Conservation (phyloP, 2,888 invertebrate species). For the Plebejus melissa region DNA sequence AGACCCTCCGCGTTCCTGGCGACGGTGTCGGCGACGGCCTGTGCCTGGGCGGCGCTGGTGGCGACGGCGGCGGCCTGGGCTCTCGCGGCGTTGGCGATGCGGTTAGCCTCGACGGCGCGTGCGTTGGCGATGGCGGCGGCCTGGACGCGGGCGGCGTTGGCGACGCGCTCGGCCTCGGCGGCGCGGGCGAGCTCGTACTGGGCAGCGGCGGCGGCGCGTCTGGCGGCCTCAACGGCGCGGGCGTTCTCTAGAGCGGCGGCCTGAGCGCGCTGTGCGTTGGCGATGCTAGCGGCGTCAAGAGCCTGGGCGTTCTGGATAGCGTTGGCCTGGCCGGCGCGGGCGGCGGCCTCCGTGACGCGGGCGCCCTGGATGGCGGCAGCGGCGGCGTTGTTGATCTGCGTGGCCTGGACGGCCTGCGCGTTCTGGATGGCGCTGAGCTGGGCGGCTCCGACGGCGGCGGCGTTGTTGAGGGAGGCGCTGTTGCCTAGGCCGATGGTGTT, state of each 20-base stretch:
- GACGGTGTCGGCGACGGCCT: slow-evolving; percentile 59
- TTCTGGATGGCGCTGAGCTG: slow-evolving; percentile 71
- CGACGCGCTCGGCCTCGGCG: slow-evolving; percentile 57
- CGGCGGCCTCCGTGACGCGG: slow-evolving; percentile 63
- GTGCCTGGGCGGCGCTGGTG: slow-evolving; percentile 59
- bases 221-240: slow-evolving; percentile 63
- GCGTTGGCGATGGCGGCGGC: slow-evolving; percentile 68
- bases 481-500: slow-evolving; percentile 43
- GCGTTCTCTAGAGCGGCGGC: slow-evolving; percentile 71
- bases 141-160: slow-evolving; percentile 67
- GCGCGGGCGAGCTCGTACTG: slow-evolving; percentile 56
- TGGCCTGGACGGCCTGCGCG: slow-evolving; percentile 67
- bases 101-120: slow-evolving; percentile 65
- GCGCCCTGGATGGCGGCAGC: slow-evolving; percentile 70
- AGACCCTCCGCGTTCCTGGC: slow-evolving; percentile 57
- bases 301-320: slow-evolving; percentile 70
- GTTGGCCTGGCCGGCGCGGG: slow-evolving; percentile 61
- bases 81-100: slow-evolving; percentile 62
- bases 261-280: slow-evolving; percentile 67
- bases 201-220: slow-evolving; percentile 58
- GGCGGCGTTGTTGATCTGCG: slow-evolving; percentile 66
- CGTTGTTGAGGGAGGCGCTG: slow-evolving; percentile 61
- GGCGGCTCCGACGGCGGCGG: slow-evolving; percentile 65
- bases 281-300: slow-evolving; percentile 63
- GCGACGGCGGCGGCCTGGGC: slow-evolving; percentile 59